phyloP scores from a whole-genome alignment of 2,888 invertebrate species.

The Callimorpha dominula region DNA sequence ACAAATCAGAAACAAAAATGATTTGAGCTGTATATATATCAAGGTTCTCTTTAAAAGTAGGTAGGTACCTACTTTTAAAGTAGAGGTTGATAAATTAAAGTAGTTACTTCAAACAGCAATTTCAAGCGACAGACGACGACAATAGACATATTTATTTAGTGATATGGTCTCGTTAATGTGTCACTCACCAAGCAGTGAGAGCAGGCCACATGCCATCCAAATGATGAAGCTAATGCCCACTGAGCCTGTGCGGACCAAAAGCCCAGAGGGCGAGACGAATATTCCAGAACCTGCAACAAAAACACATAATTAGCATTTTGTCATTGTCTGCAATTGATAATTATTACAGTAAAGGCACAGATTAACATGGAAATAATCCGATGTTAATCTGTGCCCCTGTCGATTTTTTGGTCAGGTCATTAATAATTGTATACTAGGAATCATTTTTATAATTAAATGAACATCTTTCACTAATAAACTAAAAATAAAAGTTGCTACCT shows the following conservation, averaged over 20 bases:
- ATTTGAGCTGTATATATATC: not conserved
- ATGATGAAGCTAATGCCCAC: slow-evolving; percentile 97
- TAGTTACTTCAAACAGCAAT: slow-evolving; percentile 17
- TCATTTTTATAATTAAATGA: no score
- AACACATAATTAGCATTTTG: slow-evolving; percentile 1
- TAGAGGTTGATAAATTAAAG: slow-evolving; percentile 32
- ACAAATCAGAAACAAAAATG: no score
- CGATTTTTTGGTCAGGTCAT: no score
- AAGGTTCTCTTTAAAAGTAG: slow-evolving; percentile 20
- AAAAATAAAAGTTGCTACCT: no score
- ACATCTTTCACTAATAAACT: no score
- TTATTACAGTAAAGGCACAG: no score
- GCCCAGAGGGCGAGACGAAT: slow-evolving; percentile 98
- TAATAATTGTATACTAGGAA: no score
- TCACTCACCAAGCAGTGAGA: slow-evolving; percentile 94
- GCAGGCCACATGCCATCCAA: slow-evolving; percentile 97
- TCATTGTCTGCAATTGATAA: no score
- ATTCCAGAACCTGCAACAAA: slow-evolving; percentile 95
- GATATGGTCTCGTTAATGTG: slow-evolving; percentile 20
- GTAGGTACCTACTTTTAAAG: slow-evolving; percentile 17
- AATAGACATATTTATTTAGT: not conserved
- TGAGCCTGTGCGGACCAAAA: slow-evolving; percentile 96
- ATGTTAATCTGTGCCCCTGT: no score
- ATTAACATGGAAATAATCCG: no score
- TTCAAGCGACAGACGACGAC: slow-evolving; percentile 28